Evolutionary conservation across 2,113 vertebrate genomes (phyloP).

Genomic region (Trachemys scripta): DNA sequence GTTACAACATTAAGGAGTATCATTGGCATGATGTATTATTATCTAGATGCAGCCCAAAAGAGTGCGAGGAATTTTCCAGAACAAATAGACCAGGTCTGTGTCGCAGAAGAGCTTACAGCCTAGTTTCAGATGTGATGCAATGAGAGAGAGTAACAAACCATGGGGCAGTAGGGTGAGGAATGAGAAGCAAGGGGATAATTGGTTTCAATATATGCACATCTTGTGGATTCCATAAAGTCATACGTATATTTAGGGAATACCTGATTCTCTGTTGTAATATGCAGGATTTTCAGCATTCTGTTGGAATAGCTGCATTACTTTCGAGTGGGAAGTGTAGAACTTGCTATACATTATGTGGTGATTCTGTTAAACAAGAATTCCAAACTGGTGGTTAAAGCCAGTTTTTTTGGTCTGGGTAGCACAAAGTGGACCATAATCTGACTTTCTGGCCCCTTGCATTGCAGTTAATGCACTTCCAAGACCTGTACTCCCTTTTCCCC

Average conservation of each 20-base stretch:
- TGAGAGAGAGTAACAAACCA: background rate
- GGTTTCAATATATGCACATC: background rate
- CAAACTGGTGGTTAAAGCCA: background rate
- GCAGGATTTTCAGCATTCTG: too few relatives aligned
- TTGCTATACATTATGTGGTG: background rate
- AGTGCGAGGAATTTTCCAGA: too few relatives aligned
- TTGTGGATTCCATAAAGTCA: background rate
- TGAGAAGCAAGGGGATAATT: fast-evolving
- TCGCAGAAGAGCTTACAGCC: background rate
- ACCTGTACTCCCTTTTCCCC: background rate
- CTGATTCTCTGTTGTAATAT: too few relatives aligned
- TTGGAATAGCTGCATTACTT: too few relatives aligned
- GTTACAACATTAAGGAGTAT: too few relatives aligned
- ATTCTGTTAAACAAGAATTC: background rate
- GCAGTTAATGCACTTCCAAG: background rate
- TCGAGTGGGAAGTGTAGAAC: too few relatives aligned
- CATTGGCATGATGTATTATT: too few relatives aligned
- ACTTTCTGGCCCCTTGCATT: background rate
- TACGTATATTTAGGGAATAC: too few relatives aligned
- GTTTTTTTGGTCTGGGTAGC: background rate
- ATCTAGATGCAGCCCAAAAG: too few relatives aligned
- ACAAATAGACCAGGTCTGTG: too few relatives aligned
- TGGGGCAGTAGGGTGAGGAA: background rate
- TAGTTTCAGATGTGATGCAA: background rate
- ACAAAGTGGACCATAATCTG: background rate